These are phyloP conservation scores for Cyprinodon tularosa DNA, from an alignment of 2,113 vertebrate genomes.

Conservation along the genomic window DNA sequence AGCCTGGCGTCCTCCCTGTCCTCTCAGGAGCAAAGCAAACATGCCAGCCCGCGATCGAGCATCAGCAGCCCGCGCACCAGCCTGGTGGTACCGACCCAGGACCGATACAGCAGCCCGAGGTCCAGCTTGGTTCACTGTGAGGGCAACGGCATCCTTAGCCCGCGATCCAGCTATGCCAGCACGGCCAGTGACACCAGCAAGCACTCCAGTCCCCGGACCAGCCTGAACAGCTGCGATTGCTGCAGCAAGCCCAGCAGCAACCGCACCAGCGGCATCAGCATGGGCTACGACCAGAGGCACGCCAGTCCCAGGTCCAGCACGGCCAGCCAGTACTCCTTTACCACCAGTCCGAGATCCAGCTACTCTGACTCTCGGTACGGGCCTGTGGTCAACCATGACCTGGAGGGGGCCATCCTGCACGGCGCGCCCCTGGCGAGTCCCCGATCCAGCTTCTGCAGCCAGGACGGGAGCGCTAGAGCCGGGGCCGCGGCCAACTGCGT, in stretches of 20 bases:
- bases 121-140: slow-evolving; percentile 84
- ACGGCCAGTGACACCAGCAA: slow-evolving; percentile 92
- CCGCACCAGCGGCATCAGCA: slow-evolving; percentile 96
- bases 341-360: slow-evolving; percentile 85
- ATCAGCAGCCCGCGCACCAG: slow-evolving; percentile 84
- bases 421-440: slow-evolving; percentile 80
- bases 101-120: slow-evolving; percentile 84
- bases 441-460: slow-evolving; percentile 88
- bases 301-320: slow-evolving; percentile 90
- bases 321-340: slow-evolving; percentile 86
- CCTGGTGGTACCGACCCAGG: slow-evolving; percentile 80
- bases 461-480: slow-evolving; percentile 78
- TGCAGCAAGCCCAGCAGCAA: slow-evolving; percentile 91
- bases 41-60: slow-evolving; percentile 85
- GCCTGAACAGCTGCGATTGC: slow-evolving; percentile 88
- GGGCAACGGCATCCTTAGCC: slow-evolving; percentile 80
- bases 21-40: slow-evolving; percentile 83
- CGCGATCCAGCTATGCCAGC: slow-evolving; percentile 90
- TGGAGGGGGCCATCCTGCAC: slow-evolving; percentile 71
- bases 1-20: slow-evolving; percentile 79
- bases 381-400: slow-evolving; percentile 73
- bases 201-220: slow-evolving; percentile 90
- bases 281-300: slow-evolving; percentile 96
- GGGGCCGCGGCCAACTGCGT: slow-evolving; percentile 76
- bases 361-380: slow-evolving; percentile 83